Evolutionary conservation across 2,888 invertebrate species (phyloP).

Genomic region (Lydus trimaculatus): DNA sequence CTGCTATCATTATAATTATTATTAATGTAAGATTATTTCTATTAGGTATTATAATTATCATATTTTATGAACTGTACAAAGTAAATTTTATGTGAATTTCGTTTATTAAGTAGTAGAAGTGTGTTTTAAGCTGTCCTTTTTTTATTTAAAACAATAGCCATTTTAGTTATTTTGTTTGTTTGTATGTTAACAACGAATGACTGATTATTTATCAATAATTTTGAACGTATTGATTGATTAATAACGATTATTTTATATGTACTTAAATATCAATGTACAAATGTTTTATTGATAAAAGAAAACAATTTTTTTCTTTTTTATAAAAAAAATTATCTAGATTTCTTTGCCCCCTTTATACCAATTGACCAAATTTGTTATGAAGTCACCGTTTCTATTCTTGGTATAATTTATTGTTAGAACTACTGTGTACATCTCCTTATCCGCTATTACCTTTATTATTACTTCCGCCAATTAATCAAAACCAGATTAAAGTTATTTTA

Average conservation of each 20-base stretch:
- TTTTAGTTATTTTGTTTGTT: slow-evolving; percentile 14
- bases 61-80: slow-evolving; percentile 21
- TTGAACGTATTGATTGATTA: background rate
- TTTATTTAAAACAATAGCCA: slow-evolving; percentile 23
- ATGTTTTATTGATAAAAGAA: slow-evolving; percentile 20
- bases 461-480: background rate
- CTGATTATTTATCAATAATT: slow-evolving; percentile 31
- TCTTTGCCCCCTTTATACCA: background rate
- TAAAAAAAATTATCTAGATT: background rate
- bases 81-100: slow-evolving; percentile 18
- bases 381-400: too few relatives aligned
- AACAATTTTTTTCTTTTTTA: background rate
- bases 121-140: slow-evolving; percentile 10
- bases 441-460: background rate
- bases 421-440: background rate
- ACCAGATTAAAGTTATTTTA: background rate
- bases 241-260: slow-evolving; percentile 10
- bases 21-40: slow-evolving; percentile 10
- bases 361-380: too few relatives aligned
- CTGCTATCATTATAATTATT: background rate
- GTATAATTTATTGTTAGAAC: too few relatives aligned
- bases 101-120: background rate
- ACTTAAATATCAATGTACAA: slow-evolving; percentile 24
- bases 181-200: slow-evolving; percentile 34
- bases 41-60: slow-evolving; percentile 15